Percentiles rank a stretch among this genome's conserved stretches.
These are phyloP conservation scores for Phortica okadai DNA, from an alignment of 2,888 invertebrate species.

Conservation along the genomic window DNA sequence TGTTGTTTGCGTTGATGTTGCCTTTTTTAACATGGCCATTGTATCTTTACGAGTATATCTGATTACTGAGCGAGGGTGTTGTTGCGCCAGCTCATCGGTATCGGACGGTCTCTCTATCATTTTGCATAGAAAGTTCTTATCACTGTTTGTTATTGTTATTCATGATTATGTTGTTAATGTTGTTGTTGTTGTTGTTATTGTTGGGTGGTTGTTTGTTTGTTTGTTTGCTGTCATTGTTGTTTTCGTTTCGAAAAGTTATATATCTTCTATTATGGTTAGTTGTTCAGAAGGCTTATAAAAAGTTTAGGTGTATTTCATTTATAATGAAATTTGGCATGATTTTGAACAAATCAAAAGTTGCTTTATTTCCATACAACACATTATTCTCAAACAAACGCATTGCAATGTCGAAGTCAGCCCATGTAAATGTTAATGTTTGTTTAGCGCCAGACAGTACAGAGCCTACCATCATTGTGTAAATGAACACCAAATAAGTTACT, in stretches of 20 bases:
- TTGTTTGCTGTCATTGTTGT: not conserved
- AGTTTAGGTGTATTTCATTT: too few species aligned
- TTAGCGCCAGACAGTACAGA: too few species aligned
- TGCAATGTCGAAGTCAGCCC: too few species aligned
- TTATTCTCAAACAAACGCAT: too few species aligned
- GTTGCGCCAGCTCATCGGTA: not conserved
- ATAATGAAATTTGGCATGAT: too few species aligned
- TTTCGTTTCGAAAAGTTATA: not conserved
- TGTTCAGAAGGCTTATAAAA: too few species aligned
- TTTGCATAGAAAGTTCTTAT: conserved; percentile 41
- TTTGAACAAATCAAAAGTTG: too few species aligned
- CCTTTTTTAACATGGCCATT: not conserved
- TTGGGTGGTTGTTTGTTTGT: not conserved
- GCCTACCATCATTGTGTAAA: too few species aligned
- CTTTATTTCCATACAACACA: too few species aligned
- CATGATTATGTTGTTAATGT: conserved; percentile 43
- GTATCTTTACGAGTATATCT: not conserved
- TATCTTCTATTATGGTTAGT: too few species aligned
- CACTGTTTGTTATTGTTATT: conserved; percentile 29
- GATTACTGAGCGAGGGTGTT: not conserved
- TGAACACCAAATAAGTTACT: too few species aligned
- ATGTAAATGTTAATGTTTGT: too few species aligned
- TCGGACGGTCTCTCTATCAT: conserved; percentile 14
- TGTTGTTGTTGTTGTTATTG: not conserved
- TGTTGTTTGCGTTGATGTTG: conserved; percentile 17